phyloP scores from a whole-genome alignment of 2,797 vertebrate genomes.

The Chelon auratus region DNA sequence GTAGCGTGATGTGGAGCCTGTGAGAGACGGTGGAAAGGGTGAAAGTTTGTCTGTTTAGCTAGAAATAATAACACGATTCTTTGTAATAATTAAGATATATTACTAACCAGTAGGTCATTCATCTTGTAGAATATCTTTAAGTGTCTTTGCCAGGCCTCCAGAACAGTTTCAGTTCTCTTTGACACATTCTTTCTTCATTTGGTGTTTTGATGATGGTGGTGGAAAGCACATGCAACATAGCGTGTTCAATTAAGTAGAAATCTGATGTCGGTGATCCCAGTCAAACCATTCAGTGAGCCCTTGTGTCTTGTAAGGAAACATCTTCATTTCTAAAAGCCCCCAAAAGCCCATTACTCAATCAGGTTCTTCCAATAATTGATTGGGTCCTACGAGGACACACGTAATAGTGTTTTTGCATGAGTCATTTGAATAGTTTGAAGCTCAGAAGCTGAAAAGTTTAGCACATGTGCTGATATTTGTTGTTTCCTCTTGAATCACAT shows the following conservation, averaged over 20 bases:
- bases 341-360: neutral
- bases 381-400: neutral
- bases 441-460: neutral
- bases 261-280: neutral
- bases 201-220: neutral
- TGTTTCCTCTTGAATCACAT: no score
- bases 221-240: neutral
- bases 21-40: constrained; percentile 37
- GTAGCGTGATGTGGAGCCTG: constrained; percentile 38
- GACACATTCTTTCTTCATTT: neutral
- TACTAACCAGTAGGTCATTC: constrained; percentile 8
- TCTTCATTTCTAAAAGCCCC: neutral
- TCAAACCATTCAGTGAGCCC: neutral
- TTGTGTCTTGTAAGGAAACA: neutral
- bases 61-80: constrained; percentile 20
- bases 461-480: neutral
- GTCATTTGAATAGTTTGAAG: neutral
- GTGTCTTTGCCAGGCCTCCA: neutral
- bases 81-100: constrained; percentile 7
- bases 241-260: neutral
- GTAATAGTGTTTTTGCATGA: no score
- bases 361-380: neutral
- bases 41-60: constrained; percentile 45
- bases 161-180: neutral
- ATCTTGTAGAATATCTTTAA: constrained; percentile 3